These are phyloP conservation scores for Baccha elongata DNA, from an alignment of 2,888 invertebrate genomes.

Conservation along the genomic window DNA sequence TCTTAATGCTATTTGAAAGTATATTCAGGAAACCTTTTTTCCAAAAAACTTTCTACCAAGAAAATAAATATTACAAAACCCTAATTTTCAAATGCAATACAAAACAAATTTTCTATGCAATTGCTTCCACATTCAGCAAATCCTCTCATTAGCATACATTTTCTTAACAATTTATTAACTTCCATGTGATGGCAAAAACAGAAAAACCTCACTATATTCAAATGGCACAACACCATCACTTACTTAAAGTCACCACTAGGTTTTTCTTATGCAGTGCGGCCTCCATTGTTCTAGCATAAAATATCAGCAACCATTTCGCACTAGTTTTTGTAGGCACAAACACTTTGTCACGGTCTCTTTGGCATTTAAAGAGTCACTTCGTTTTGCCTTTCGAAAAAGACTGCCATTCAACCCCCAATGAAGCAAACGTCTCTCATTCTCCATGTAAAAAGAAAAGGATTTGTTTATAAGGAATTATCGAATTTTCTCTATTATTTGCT, in stretches of 20 bases:
- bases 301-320: slow-evolving; percentile 74
- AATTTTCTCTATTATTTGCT: slow-evolving; percentile 14
- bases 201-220: background rate
- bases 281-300: slow-evolving; percentile 76
- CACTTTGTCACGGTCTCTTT: slow-evolving; percentile 75
- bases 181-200: background rate
- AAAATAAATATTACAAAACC: too few species aligned
- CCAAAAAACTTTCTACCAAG: too few species aligned
- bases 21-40: too few species aligned
- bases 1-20: too few species aligned
- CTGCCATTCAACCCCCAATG: background rate
- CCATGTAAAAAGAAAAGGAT: slow-evolving; percentile 32
- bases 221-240: slow-evolving; percentile 5
- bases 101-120: slow-evolving; percentile 7
- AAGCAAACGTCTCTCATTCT: background rate
- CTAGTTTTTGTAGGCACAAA: slow-evolving; percentile 74
- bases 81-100: too few species aligned
- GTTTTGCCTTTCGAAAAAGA: background rate
- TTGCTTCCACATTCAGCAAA: background rate
- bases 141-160: slow-evolving; percentile 43
- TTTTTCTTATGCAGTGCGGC: slow-evolving; percentile 59
- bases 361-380: slow-evolving; percentile 64
- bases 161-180: slow-evolving; percentile 59
- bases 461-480: slow-evolving; percentile 38
- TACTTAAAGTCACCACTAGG: slow-evolving; percentile 13